Evolutionary conservation across 1,140 invertebrate species (phyloP), one percentile per base, ranked within the genome.

Genomic region (Ooceraea biroi): DNA sequence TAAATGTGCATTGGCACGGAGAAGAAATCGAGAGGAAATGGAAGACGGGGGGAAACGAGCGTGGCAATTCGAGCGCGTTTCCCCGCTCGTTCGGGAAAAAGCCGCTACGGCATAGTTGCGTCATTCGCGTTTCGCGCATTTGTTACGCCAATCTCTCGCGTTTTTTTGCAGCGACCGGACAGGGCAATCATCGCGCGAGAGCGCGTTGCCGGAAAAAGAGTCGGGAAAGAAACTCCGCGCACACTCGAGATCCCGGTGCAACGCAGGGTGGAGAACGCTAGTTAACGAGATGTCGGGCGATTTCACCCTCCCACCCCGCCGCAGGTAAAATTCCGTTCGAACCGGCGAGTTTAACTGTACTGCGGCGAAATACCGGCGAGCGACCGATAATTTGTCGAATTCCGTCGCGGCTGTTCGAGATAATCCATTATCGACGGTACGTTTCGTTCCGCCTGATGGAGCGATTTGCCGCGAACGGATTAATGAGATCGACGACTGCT

Each of bases 281-380:
- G 48, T 78, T 83, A 89, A 89, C 73, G 72, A 86, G 60, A 22
- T 58, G 52, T 78, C 60, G 41, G 60, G 41, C 65, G 82, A 83
- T 86, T 86, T 85, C 57, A 41, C 36, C 12, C 55, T 48, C 14
- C 41, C 2, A 14, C 36, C 7, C 36, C 36, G 36, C 36, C 36
- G 36, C 27, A 69, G 61, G 30, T 65, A 44, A 74, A 74, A 58
- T 55, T 78, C 11, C 61, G 41, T 58, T 55, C 41, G 27, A 48
- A 14, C 50, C 69, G 25, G 14, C 36, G 10, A 76, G 41, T 27
- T 19, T 14, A 55, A 52, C 30, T 27, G 50, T 82, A 57, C 58
- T 46, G 25, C 41, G 55, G 14, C 52, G 7, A 84, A 66, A 48
- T 58, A 52, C 30, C 52, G 25, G 22, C 63, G 27, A 85, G n/a